Evolutionary conservation across 2,797 vertebrate species (phyloP).

Genomic region (Hylomyscus alleni): DNA sequence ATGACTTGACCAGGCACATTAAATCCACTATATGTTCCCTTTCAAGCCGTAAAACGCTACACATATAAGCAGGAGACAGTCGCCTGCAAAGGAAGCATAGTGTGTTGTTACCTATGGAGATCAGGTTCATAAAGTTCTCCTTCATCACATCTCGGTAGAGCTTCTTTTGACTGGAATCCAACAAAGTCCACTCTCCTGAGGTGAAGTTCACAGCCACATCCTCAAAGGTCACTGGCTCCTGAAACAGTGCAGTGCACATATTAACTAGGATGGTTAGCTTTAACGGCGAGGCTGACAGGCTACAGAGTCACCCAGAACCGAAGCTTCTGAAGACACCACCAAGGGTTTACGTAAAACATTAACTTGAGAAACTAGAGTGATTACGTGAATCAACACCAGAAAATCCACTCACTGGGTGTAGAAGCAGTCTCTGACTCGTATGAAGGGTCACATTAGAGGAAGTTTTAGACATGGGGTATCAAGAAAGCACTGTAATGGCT

Average conservation of each 20-base stretch:
- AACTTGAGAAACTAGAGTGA: not conserved
- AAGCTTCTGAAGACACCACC: not conserved
- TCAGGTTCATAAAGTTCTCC: not conserved
- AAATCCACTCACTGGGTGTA: too few relatives aligned
- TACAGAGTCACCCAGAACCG: not conserved
- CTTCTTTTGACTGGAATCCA: not conserved
- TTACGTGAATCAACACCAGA: not conserved
- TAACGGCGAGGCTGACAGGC: not conserved
- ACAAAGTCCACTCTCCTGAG: not conserved
- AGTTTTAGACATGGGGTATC: not conserved
- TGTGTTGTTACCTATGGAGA: not conserved
- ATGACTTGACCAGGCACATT: too few relatives aligned
- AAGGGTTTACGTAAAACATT: not conserved
- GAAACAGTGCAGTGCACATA: not conserved
- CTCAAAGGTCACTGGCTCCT: constrained; percentile 81
- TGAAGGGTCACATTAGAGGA: not conserved
- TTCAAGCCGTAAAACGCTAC: not conserved
- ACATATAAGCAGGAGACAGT: not conserved
- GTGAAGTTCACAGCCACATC: constrained; percentile 28
- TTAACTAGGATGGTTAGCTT: not conserved
- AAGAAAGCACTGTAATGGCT: not conserved
- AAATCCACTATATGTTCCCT: not conserved
- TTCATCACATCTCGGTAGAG: constrained; percentile 17
- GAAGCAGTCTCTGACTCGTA: not conserved
- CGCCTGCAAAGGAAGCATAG: not conserved